Percentiles rank a stretch among this genome's conserved stretches.
phyloP scores from a whole-genome alignment of 2,797 vertebrate genomes.

The Xenentodon cancila region DNA sequence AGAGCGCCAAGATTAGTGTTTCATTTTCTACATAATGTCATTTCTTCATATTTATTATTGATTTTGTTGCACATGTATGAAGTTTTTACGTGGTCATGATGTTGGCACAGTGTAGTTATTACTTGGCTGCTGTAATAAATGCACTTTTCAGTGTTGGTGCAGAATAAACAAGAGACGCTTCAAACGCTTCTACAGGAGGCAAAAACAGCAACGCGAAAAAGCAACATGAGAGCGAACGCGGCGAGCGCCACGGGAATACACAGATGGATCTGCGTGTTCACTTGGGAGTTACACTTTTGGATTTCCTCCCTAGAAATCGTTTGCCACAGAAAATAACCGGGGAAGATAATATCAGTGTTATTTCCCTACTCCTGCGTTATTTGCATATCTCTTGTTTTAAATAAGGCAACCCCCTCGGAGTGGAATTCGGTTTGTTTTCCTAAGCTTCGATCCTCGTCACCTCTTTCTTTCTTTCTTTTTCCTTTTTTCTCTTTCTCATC shows the following conservation, averaged over 20 bases:
- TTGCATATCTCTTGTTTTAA: conserved; percentile 79
- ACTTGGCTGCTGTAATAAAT: conserved; percentile 62
- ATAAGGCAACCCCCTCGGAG: conserved; percentile 69
- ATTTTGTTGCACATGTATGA: conserved; percentile 6
- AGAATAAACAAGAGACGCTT: conserved; percentile 72
- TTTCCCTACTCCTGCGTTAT: conserved; percentile 66
- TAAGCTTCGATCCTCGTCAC: conserved; percentile 48
- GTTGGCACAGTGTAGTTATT: conserved; percentile 54
- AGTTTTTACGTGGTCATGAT: conserved; percentile 29
- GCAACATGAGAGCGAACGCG: conserved; percentile 63
- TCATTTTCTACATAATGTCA: conserved; percentile 13
- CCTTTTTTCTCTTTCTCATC: conserved; percentile 25
- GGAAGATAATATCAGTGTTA: conserved; percentile 75
- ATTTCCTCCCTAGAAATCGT: conserved; percentile 76
- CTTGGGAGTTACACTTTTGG: conserved; percentile 76
- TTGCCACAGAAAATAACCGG: conserved; percentile 71
- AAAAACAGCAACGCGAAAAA: conserved; percentile 62
- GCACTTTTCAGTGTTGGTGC: conserved; percentile 53
- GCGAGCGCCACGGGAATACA: conserved; percentile 67
- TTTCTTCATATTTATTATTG: no score
- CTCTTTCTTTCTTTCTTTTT: conserved; percentile 9
- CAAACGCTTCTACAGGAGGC: conserved; percentile 56
- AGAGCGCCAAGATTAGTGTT: neutral
- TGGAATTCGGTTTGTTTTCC: conserved; percentile 58
- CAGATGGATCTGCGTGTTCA: conserved; percentile 75